phyloP scores from a whole-genome alignment of 2,888 invertebrate species.

The Carterocephalus palaemon region DNA sequence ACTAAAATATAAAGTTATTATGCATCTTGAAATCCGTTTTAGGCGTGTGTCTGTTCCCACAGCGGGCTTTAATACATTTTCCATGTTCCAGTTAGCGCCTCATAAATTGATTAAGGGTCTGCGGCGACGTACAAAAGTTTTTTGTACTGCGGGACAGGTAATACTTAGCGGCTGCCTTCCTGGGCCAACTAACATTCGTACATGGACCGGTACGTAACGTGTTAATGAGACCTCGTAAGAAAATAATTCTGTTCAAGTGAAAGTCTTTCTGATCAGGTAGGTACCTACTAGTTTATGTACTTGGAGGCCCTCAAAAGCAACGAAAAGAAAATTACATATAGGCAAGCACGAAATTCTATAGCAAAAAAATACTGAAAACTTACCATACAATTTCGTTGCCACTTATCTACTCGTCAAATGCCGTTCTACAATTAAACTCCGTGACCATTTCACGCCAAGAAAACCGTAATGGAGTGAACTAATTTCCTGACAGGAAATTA shows the following conservation, averaged over 20 bases:
- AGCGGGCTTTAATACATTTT: conserved; percentile 75
- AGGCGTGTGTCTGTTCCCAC: conserved; percentile 69
- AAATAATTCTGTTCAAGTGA: conserved; percentile 1
- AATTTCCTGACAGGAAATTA: conserved; percentile 74
- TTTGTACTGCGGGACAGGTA: conserved; percentile 64
- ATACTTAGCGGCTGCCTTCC: conserved; percentile 43
- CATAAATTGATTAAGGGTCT: conserved; percentile 77
- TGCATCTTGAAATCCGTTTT: conserved; percentile 45
- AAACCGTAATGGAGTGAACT: conserved; percentile 47
- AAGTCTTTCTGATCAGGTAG: background rate
- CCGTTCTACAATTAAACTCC: conserved; percentile 4
- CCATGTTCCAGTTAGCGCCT: conserved; percentile 78
- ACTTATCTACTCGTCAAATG: conserved; percentile 1
- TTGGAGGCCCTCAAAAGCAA: background rate
- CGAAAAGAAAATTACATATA: background rate
- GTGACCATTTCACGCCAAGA: conserved; percentile 33
- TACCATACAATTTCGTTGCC: background rate
- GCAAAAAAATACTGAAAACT: background rate
- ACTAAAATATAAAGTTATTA: conserved; percentile 21
- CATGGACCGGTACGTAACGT: conserved; percentile 27
- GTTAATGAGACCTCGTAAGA: conserved; percentile 18
- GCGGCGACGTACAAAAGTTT: conserved; percentile 69
- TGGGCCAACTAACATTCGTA: conserved; percentile 37
- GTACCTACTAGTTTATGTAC: background rate
- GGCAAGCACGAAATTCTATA: too few species aligned